These are phyloP conservation scores for Apis cerana DNA, from an alignment of 1,140 invertebrate genomes.

Conservation along the genomic window DNA sequence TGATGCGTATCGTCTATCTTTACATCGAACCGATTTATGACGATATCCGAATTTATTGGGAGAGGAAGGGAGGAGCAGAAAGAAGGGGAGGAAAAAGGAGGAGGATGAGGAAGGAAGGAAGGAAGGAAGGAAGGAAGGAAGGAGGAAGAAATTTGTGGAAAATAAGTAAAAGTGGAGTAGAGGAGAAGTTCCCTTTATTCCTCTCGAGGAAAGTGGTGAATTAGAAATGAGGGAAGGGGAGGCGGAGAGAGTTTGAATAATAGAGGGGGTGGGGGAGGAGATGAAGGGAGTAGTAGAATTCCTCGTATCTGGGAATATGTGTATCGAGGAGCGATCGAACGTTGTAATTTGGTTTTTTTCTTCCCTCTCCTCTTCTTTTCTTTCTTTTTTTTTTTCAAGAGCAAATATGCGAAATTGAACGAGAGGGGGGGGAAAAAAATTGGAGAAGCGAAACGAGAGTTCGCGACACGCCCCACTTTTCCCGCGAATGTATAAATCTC, in stretches of 20 bases:
- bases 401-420: no score
- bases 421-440: no score
- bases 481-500: neutral
- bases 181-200: neutral
- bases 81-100: no score
- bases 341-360: no score
- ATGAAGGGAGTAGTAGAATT: neutral
- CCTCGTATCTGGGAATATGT: no score
- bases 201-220: neutral
- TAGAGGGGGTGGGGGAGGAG: neutral
- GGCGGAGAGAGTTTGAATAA: neutral
- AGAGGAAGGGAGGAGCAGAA: no score
- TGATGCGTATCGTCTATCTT: conserved; percentile 72
- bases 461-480: no score
- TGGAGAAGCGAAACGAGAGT: no score
- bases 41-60: conserved; percentile 28
- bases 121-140: neutral
- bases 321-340: neutral
- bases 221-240: neutral
- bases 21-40: conserved; percentile 65
- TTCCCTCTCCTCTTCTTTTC: no score
- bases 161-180: neutral
- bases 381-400: no score
- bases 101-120: no score
- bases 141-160: neutral